Evolutionary conservation across 1,140 invertebrate species (phyloP).

Genomic region (Palaemon carinicauda): DNA sequence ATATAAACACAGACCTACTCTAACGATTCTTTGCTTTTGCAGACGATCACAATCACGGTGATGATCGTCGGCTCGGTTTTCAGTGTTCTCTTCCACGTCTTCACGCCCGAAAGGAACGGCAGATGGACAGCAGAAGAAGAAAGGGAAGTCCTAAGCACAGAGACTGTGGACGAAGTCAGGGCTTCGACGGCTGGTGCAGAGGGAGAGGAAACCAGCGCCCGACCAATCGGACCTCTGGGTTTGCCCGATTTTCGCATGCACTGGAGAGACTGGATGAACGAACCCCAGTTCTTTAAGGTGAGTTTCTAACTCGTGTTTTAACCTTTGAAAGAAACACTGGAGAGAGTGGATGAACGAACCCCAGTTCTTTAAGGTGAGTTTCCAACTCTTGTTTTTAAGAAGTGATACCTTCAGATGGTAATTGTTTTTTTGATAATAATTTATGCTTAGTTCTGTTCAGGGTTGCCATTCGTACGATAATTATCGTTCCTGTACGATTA

Average conservation of each 20-base stretch:
- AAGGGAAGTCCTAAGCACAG: neutral
- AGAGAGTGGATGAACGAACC: too few relatives aligned
- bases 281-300: conserved; percentile 37
- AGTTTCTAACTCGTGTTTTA: too few relatives aligned
- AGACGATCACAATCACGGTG: conserved; percentile 78
- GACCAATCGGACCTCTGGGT: neutral
- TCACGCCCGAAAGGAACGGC: conserved; percentile 64
- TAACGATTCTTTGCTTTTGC: conserved; percentile 61
- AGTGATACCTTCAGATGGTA: too few relatives aligned
- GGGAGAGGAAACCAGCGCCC: neutral
- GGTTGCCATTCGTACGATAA: too few relatives aligned
- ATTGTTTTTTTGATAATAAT: too few relatives aligned
- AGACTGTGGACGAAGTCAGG: neutral
- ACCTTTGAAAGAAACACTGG: too few relatives aligned
- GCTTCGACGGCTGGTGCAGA: neutral
- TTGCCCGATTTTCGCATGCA: neutral
- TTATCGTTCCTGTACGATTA: too few relatives aligned
- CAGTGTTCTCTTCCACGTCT: conserved; percentile 79
- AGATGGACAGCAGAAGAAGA: neutral
- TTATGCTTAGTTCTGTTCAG: too few relatives aligned
- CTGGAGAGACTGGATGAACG: conserved; percentile 28
- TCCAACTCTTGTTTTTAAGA: too few relatives aligned
- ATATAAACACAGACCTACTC: too few relatives aligned
- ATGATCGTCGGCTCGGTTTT: conserved; percentile 75
- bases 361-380: too few relatives aligned